These are phyloP conservation scores for Thamnaconus septentrionalis DNA, from an alignment of 2,113 vertebrate genomes.

Conservation along the genomic window DNA sequence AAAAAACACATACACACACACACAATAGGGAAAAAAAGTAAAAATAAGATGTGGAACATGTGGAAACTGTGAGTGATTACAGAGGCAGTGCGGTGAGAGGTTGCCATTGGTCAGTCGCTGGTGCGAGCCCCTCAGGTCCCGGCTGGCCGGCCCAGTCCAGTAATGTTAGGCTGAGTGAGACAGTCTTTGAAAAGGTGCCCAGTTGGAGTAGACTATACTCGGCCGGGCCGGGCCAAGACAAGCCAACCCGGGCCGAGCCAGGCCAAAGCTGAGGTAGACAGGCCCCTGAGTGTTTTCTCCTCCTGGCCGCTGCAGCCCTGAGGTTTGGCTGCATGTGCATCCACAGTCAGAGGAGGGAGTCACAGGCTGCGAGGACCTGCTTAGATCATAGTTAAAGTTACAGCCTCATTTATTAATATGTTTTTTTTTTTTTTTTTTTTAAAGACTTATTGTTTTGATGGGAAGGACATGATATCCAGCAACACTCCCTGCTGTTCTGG, in stretches of 20 bases:
- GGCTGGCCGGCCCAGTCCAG: slow-evolving; percentile 4
- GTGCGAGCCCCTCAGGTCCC: neutral
- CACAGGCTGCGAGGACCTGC: slow-evolving; percentile 19
- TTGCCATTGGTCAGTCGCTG: slow-evolving; percentile 10
- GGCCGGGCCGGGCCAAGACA: neutral
- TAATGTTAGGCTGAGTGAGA: slow-evolving; percentile 28
- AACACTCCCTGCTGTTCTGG: neutral
- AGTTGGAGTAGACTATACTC: slow-evolving; percentile 5
- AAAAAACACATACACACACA: neutral
- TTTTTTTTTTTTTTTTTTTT: neutral
- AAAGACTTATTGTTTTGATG: slow-evolving; percentile 9
- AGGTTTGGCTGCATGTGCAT: slow-evolving; percentile 39
- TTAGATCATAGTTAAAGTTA: slow-evolving; percentile 5
- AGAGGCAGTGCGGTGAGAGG: slow-evolving; percentile 5
- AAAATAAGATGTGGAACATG: neutral
- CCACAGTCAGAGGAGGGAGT: slow-evolving; percentile 26
- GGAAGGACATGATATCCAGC: slow-evolving; percentile 14
- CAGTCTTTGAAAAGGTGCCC: slow-evolving; percentile 49
- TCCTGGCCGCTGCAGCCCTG: slow-evolving; percentile 8
- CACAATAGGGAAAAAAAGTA: neutral
- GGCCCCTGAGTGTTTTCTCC: slow-evolving; percentile 37
- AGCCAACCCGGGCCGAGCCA: neutral
- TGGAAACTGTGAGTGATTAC: slow-evolving; percentile 17
- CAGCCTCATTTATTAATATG: neutral
- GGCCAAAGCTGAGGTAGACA: slow-evolving; percentile 37